A percentile compares a stretch with the other conserved stretches of the same genome.
Evolutionary conservation across 2,113 vertebrate genomes (phyloP).

Genomic region (Atractosteus spatula): DNA sequence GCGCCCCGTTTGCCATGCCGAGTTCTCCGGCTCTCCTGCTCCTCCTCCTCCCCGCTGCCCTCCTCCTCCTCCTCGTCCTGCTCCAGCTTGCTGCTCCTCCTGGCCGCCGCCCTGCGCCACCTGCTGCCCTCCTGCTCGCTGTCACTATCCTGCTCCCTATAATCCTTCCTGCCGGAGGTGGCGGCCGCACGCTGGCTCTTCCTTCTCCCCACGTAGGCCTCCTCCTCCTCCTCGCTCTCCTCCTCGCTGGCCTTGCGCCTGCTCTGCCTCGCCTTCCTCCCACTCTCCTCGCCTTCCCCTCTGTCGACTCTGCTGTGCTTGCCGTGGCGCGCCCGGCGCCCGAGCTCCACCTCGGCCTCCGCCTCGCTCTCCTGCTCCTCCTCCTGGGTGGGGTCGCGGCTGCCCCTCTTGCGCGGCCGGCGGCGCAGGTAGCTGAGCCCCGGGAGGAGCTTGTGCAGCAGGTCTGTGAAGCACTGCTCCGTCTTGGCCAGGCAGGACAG

Average conservation of each 20-base stretch:
- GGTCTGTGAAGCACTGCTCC: slow-evolving; percentile 82
- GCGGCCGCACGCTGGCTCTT: not conserved
- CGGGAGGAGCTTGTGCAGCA: slow-evolving; percentile 87
- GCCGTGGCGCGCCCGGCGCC: not conserved
- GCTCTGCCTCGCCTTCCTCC: slow-evolving; percentile 50
- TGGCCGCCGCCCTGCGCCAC: too few relatives aligned
- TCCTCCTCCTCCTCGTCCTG: slow-evolving; percentile 31
- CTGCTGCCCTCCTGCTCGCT: slow-evolving; percentile 32
- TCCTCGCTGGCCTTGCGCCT: slow-evolving; percentile 51
- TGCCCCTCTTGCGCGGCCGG: slow-evolving; percentile 70
- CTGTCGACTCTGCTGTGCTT: slow-evolving; percentile 28
- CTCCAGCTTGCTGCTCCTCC: too few relatives aligned
- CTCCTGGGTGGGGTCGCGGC: slow-evolving; percentile 45
- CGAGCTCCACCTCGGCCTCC: slow-evolving; percentile 29
- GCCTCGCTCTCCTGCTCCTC: slow-evolving; percentile 28
- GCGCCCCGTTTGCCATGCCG: slow-evolving; percentile 34
- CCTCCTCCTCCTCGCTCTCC: slow-evolving; percentile 61
- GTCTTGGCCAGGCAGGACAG: slow-evolving; percentile 86
- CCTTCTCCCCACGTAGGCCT: not conserved
- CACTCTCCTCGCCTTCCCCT: slow-evolving; percentile 28
- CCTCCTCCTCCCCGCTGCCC: slow-evolving; percentile 38
- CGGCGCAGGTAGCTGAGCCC: slow-evolving; percentile 82
- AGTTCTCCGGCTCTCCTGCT: slow-evolving; percentile 57
- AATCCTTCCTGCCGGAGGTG: not conserved
- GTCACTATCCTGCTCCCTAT: not conserved